A percentile compares a stretch with the other conserved stretches of the same genome.
Evolutionary conservation across 2,888 invertebrate species (phyloP).

Genomic region (Ichneumoninae sp.): DNA sequence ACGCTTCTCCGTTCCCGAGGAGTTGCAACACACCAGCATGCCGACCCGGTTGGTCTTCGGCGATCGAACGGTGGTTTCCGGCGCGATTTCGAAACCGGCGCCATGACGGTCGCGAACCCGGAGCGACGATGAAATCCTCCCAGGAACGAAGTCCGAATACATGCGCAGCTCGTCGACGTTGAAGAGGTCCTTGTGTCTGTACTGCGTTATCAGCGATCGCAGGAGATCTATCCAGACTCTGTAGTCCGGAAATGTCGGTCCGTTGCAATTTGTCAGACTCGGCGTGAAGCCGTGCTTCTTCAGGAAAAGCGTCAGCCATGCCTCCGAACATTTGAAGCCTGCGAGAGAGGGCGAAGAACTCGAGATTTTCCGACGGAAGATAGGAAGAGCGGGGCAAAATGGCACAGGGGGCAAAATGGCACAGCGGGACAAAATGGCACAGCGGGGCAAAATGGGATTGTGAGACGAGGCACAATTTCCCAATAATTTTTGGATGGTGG

Average conservation of each 20-base stretch:
- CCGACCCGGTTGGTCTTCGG: conserved; percentile 63
- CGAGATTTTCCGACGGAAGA: conserved; percentile 6
- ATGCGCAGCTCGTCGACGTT: conserved; percentile 76
- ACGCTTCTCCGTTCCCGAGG: conserved; percentile 76
- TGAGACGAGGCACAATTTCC: too few relatives aligned
- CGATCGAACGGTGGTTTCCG: background rate
- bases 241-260: conserved; percentile 75
- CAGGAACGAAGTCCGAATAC: conserved; percentile 72
- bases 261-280: conserved; percentile 64
- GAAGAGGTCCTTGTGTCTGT: conserved; percentile 76
- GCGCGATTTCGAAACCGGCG: background rate
- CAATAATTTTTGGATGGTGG: too few relatives aligned
- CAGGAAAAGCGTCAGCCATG: conserved; percentile 76
- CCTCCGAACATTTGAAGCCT: conserved; percentile 76
- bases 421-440: too few relatives aligned
- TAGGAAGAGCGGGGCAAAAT: too few relatives aligned
- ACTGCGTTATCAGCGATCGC: conserved; percentile 72
- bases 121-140: conserved; percentile 15
- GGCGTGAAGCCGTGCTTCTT: conserved; percentile 74
- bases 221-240: conserved; percentile 75
- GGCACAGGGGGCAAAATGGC: too few relatives aligned
- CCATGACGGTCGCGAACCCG: background rate
- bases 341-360: background rate
- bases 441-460: too few relatives aligned
- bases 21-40: conserved; percentile 75